Base-by-base conservation (phyloP, 1,140 invertebrate genomes). In the Drosophila ficusphila region DNA sequence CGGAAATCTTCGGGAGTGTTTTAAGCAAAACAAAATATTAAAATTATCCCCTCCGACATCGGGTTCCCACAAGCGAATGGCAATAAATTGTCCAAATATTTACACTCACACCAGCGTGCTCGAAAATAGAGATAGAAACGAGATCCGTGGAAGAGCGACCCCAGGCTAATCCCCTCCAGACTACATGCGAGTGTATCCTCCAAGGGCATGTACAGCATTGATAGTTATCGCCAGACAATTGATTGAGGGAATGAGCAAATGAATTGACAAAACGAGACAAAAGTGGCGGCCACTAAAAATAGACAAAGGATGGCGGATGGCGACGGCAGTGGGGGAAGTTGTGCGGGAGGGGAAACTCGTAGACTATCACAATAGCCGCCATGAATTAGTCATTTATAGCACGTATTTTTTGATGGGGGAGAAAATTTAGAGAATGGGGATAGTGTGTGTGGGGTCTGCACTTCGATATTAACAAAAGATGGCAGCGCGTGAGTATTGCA, bases 351-450 rank as follows among this genome's bases (percentile, higher is more conserved):
- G 25, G 36, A 4, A 4, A 23, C 23, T 2, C 25, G 25, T n/a
- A 27, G 41, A 51, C 33, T 36, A 41, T 44, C 41, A 60, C 62
- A 68, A 54, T 65, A 44, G 57, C 49, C 38, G 46, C 14, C 33
- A 76, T 86, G 81, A 85, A 85, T 85, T 76, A 86, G 76, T 81
- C 81, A 85, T 76, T 86, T 85, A 81, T 81, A 76, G 71, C 79
- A 85, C 79, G 81, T 86, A 76, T 49, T 42, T 8, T 25, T 14
- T 14, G 34, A 48, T 36, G n/a, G 12, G 23, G 12, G 6, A 12
- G 19, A n/a, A n/a, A n/a, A n/a, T n/a, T n/a, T n/a, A n/a, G n/a
- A n/a, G n/a, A n/a, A n/a, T n/a, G 0, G 19, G 11, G 12, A 41
- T 18, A 31, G n/a, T 34, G 14, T 38, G 76, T 57, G 78, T 73